phyloP scores from a whole-genome alignment of 2,888 invertebrate genomes.

The Caenorhabditis imperialis region DNA sequence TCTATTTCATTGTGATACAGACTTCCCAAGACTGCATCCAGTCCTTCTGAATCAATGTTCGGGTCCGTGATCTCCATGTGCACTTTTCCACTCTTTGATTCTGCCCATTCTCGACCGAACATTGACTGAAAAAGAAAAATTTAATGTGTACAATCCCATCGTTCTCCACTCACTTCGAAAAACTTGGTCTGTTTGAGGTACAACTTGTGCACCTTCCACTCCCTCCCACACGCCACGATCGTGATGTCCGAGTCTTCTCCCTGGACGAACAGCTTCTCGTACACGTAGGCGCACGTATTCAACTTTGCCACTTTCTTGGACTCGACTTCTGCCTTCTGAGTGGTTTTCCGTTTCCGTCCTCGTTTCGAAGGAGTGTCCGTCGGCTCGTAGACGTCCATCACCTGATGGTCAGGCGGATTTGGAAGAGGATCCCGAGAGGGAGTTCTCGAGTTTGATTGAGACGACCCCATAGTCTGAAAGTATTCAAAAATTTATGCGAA shows the following conservation, averaged over 20 bases:
- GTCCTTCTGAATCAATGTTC: slow-evolving; percentile 64
- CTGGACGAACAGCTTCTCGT: slow-evolving; percentile 82
- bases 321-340: slow-evolving; percentile 4
- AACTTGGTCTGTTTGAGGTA: slow-evolving; percentile 84
- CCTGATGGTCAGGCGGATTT: slow-evolving; percentile 15
- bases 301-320: slow-evolving; percentile 76
- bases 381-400: slow-evolving; percentile 34
- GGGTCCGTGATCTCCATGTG: slow-evolving; percentile 64
- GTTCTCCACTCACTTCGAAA: slow-evolving; percentile 48
- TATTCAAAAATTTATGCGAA: background rate
- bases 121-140: slow-evolving; percentile 36
- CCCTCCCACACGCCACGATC: slow-evolving; percentile 84
- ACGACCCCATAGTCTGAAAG: slow-evolving; percentile 14
- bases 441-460: slow-evolving; percentile 12
- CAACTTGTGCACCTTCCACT: slow-evolving; percentile 86
- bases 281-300: slow-evolving; percentile 87
- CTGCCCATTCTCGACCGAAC: slow-evolving; percentile 65
- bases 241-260: slow-evolving; percentile 86
- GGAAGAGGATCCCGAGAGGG: slow-evolving; percentile 31
- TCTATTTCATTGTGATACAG: slow-evolving; percentile 73
- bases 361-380: slow-evolving; percentile 1
- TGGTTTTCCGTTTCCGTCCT: slow-evolving; percentile 21
- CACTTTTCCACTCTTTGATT: slow-evolving; percentile 55
- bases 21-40: slow-evolving; percentile 68
- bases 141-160: no score